Percentiles rank a stretch among this genome's conserved stretches.
phyloP scores from a whole-genome alignment of 2,888 invertebrate genomes.

The Noctua comes region DNA sequence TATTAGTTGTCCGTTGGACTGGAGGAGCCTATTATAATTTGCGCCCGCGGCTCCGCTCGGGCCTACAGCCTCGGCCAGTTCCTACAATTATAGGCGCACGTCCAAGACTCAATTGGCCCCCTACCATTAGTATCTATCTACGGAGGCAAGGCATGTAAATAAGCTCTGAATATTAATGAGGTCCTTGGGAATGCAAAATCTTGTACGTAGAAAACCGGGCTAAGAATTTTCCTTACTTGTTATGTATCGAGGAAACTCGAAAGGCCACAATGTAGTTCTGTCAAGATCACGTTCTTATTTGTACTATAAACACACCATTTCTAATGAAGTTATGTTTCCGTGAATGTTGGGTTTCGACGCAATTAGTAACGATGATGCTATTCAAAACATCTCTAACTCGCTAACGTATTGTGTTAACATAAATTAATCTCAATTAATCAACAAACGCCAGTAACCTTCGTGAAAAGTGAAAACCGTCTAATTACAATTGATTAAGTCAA shows the following conservation, averaged over 20 bases:
- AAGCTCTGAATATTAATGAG: conserved; percentile 79
- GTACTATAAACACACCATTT: conserved; percentile 52
- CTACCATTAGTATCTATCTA: conserved; percentile 72
- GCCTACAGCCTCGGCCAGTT: conserved; percentile 55
- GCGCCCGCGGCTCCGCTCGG: conserved; percentile 74
- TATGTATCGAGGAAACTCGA: conserved; percentile 70
- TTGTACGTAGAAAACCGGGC: conserved; percentile 69
- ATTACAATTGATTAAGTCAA: conserved; percentile 69
- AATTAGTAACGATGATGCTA: conserved; percentile 37
- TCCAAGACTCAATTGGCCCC: conserved; percentile 71
- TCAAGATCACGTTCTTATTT: conserved; percentile 59
- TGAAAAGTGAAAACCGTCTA: conserved; percentile 69
- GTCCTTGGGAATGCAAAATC: conserved; percentile 75
- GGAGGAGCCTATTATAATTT: conserved; percentile 70
- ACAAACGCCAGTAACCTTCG: conserved; percentile 32
- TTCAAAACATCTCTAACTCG: conserved; percentile 38
- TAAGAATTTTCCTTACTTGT: conserved; percentile 71
- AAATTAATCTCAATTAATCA: conserved; percentile 41
- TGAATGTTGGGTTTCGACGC: conserved; percentile 35
- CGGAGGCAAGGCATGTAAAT: conserved; percentile 75
- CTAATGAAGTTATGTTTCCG: conserved; percentile 60
- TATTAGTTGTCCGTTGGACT: conserved; percentile 68
- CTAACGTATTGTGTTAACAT: conserved; percentile 39
- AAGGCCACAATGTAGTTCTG: conserved; percentile 60
- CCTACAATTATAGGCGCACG: conserved; percentile 77